Base-by-base conservation (phyloP, 2,797 vertebrate genomes). In the Coccyzus lansbergi region DNA sequence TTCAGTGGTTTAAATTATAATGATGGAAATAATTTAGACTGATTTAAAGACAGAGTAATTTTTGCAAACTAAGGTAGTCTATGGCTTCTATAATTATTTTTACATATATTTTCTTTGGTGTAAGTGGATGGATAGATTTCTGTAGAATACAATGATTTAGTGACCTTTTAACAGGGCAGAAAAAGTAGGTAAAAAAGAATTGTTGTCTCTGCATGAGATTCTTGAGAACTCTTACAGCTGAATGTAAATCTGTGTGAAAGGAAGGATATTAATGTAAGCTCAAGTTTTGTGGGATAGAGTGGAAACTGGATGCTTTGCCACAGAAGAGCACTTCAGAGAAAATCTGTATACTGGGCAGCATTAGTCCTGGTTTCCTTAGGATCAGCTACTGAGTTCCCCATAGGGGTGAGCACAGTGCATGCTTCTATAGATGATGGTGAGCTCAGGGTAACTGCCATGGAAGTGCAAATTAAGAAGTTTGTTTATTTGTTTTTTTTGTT, bases 1-100 rank as follows among this genome's bases (percentile, higher is more conserved):
- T 93, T 84, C 21, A 25, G 20, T 51, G 3, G n/a, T 82, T 68
- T 56, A 65, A 88, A 76, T 28, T 0, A 40, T 34, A 89, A 69
- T 44, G n/a, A 11, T 64, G 24, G 76, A 90, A 88, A 68, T 85
- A 84, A 92, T 76, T 90, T 33, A 74, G 67, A n/a, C 7, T 86
- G 70, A 42, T 60, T 60, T 70, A 49, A 84, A 70, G 21, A 40
- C 31, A 88, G 51, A 69, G 24, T 7, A 4, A 15, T 4, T n/a
- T 60, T 52, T 7, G 9, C 15, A 92, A 90, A 67, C 31, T 52
- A 72, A 11, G 52, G 3, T 6, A 59, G 6, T n/a, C 8, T 28
- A 15, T 33, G n/a, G 25, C 17, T 87, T 15, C 34, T 60, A 12
- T 17, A 59, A 49, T 55, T 84, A 21, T 62, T 84, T n/a, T 80